Conservation (phyloP, 2,797 vertebrate species). For the Lycodopsis pacificus region DNA sequence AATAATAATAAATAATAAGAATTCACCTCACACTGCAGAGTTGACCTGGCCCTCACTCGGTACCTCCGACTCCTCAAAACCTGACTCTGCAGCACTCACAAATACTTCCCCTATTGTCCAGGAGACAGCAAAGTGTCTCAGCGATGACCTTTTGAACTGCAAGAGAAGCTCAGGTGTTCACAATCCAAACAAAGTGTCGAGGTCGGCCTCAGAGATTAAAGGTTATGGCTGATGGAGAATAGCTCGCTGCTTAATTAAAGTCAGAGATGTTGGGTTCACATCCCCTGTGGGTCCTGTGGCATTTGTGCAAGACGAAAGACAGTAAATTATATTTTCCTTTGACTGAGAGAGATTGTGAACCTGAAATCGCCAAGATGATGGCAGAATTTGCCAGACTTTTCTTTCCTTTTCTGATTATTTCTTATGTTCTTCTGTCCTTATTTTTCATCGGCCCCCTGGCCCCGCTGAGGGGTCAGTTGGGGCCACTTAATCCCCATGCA, state of each 20-base stretch:
- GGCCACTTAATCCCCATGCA: conserved; percentile 47
- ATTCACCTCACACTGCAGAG: conserved; percentile 48
- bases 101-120: conserved; percentile 34
- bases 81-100: conserved; percentile 19
- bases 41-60: conserved; percentile 43
- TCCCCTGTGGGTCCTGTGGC: not conserved
- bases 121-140: conserved; percentile 47
- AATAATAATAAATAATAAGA: too few species aligned
- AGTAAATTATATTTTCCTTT: not conserved
- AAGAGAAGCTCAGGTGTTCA: conserved; percentile 29
- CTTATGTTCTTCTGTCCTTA: not conserved
- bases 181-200: conserved; percentile 8
- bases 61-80: conserved; percentile 9
- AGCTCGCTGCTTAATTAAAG: conserved; percentile 20
- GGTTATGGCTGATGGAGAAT: conserved; percentile 11
- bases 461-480: conserved; percentile 46
- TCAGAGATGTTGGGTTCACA: conserved; percentile 26
- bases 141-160: conserved; percentile 41
- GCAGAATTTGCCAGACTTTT: not conserved
- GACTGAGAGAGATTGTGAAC: not conserved
- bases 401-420: not conserved
- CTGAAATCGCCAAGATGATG: not conserved
- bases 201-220: conserved; percentile 28
- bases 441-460: conserved; percentile 6
- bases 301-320: conserved; percentile 5